Evolutionary conservation across 1,140 invertebrate species (phyloP), one percentile per base, ranked within the genome.

Genomic region (Phortica variegata): DNA sequence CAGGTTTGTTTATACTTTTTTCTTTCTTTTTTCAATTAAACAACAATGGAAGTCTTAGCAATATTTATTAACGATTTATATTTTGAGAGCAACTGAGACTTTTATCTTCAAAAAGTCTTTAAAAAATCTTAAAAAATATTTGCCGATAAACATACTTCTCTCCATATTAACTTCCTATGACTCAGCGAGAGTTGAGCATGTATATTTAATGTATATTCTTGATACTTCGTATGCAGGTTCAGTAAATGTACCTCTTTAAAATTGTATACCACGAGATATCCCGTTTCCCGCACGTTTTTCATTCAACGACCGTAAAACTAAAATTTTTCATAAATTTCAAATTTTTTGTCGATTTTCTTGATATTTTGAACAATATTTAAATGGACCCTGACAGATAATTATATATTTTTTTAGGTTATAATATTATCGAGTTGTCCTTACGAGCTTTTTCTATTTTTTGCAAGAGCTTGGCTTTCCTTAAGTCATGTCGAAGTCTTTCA

Each of bases 1-100:
- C 86, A 91, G 89, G 89, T 91, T 77, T 82, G 80, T 59, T 34
- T 42, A 19, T 52, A 31, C 16, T 19, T 17, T 41, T 10, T 3
- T 10, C 8, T 20, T n/a, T 17, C 3, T 21, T 19, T 44, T 13
- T 5, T 20, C 17, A 19, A 15, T 32, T 5, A 36, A 13, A 31
- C 13, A 29, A 29, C 6, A 29, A 29, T 29, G 26, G 6, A 29
- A 12, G 12, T 7, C 6, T 12, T 12, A 6, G 26, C 6, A 7
- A 29, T 7, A 29, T 7, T 6, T 29, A 7, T 6, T 7, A 29
- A 29, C 6, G 6, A 12, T 29, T 12, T 29, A 29, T 12, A 12
- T 29, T 29, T 29, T 29, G 6, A 7, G 26, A 29, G n/a, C n/a
- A n/a, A n/a, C n/a, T n/a, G n/a, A n/a, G n/a, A n/a, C n/a, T n/a